Percentiles rank a stretch among this genome's conserved stretches.
Conservation (phyloP, 2,888 invertebrate genomes). For the Diarsia mendica region DNA sequence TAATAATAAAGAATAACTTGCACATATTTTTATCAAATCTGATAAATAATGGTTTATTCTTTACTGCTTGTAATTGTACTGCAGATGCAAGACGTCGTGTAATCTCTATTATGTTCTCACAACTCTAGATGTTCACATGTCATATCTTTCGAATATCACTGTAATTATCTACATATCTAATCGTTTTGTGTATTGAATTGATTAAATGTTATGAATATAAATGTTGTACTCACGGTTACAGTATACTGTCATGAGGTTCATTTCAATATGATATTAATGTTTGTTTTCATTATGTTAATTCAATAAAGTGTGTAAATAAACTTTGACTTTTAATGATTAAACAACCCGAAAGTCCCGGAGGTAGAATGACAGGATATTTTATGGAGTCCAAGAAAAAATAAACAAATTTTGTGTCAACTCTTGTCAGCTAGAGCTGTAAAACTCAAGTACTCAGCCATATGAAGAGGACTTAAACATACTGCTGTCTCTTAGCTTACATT, state of each 20-base stretch:
- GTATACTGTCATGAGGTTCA: slow-evolving; percentile 86
- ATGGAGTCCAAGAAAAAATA: background rate
- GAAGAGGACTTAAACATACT: background rate
- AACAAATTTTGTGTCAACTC: background rate
- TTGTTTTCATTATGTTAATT: slow-evolving; percentile 90
- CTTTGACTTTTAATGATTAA: slow-evolving; percentile 59
- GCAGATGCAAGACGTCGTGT: slow-evolving; percentile 54
- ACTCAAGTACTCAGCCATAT: background rate
- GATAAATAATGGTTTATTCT: slow-evolving; percentile 50
- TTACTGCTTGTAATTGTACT: slow-evolving; percentile 56
- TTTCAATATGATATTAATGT: slow-evolving; percentile 86
- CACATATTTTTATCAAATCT: slow-evolving; percentile 58
- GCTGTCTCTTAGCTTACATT: background rate
- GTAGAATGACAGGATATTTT: background rate
- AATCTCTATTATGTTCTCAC: slow-evolving; percentile 60
- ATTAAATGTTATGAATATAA: slow-evolving; percentile 87
- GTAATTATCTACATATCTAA: slow-evolving; percentile 89
- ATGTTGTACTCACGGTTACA: slow-evolving; percentile 89
- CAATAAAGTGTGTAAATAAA: slow-evolving; percentile 91
- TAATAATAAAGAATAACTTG: slow-evolving; percentile 51
- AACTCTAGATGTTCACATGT: slow-evolving; percentile 74
- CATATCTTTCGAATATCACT: slow-evolving; percentile 88
- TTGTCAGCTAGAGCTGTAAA: background rate
- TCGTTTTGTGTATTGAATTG: slow-evolving; percentile 88
- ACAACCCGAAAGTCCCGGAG: background rate